Conservation (phyloP, 64 coral and sea anemone species). For the Montipora capricornis region DNA sequence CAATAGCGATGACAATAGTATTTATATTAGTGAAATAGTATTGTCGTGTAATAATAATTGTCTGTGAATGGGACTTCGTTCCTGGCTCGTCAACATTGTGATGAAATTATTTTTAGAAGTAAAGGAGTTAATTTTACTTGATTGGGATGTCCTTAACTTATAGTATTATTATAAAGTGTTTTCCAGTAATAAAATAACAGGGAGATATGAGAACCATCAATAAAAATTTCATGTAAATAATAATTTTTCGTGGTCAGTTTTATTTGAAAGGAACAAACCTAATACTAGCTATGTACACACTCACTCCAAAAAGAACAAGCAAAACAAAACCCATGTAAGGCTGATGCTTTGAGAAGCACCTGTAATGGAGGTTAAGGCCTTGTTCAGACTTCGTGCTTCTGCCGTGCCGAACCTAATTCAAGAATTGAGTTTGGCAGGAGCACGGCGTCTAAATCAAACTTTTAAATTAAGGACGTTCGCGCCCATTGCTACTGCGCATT, state of each 20-base stretch:
- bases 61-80: not conserved
- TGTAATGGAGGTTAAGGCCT: not conserved
- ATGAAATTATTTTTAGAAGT: not conserved
- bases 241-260: too few species aligned
- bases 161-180: not conserved
- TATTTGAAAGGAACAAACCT: too few species aligned
- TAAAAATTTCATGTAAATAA: too few species aligned
- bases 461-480: conserved; percentile 11
- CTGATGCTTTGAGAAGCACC: too few species aligned
- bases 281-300: too few species aligned
- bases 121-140: not conserved
- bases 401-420: conserved; percentile 19
- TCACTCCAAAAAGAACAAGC: too few species aligned
- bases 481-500: too few species aligned
- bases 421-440: conserved; percentile 25
- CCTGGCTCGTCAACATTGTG: not conserved
- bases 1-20: not conserved
- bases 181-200: too few species aligned
- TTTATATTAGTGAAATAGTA: not conserved
- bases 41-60: not conserved
- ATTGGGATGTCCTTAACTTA: not conserved
- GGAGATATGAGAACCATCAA: too few species aligned
- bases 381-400: conserved; percentile 59
- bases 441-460: conserved; percentile 59
- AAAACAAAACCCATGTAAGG: too few species aligned